Evolutionary conservation across 2,797 vertebrate genomes (phyloP), one percentile per base, ranked within the genome.

Genomic region (Artibeus jamaicensis): DNA sequence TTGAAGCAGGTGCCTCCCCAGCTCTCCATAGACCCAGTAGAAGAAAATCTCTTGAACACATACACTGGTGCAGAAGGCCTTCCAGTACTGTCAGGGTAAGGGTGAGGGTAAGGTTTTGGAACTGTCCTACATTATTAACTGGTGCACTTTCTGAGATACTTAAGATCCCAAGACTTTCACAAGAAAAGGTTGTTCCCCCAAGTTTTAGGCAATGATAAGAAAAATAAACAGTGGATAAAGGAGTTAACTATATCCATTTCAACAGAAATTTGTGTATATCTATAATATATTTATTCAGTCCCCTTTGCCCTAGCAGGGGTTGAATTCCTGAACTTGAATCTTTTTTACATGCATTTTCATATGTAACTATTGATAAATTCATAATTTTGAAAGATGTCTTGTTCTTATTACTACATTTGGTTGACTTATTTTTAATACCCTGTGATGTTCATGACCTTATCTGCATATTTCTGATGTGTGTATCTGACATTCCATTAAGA

Each of bases 401-500:
- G 26, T 90, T 83, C 76, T 76, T 26, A 82, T 79, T 93, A 39
- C 10, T 44, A 93, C 59, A 26, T 84, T 88, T 44, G 59, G 48
- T 88, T 89, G n/a, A 91, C 29, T 37, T 73, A 90, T 95, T 89
- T 94, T 79, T 6, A 81, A 24, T 42, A 34, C 2, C n/a, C 21
- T 86, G 9, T 68, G 44, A 68, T 16, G 59, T 92, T 74, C 44
- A 62, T 90, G 53, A 85, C 19, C 6, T 88, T 81, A 84, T 73
- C 42, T 93, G 50, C 29, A n/a, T 92, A 78, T 59, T 82, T 93
- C 21, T 29, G n/a, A 53, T 81, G 14, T 53, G 21, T 26, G 83
- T 89, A 59, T 59, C 65, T 93, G n/a, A 91, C 65, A 93, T 97
- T 85, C 22, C 50, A 42, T 76, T 48, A 81, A 93, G 29, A 97